Evolutionary conservation across 1,140 invertebrate genomes (phyloP).

Genomic region (Aphidius ervi): DNA sequence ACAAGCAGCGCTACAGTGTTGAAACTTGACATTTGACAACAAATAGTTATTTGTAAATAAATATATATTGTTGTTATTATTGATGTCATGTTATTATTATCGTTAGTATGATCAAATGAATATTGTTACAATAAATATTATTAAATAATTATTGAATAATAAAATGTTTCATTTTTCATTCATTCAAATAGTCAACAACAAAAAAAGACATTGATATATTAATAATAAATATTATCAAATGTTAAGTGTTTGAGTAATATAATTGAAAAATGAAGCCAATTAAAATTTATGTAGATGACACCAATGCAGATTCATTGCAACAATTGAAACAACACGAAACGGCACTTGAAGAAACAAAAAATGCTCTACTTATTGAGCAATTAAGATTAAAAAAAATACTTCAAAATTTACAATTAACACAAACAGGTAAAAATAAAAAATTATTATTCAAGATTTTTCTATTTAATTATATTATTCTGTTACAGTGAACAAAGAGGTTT

Average conservation of each 20-base stretch:
- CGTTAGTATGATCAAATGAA: too few species aligned
- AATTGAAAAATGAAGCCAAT: constrained; percentile 57
- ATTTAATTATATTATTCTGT: constrained; percentile 7
- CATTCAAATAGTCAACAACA: constrained; percentile 58
- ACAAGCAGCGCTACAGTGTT: too few species aligned
- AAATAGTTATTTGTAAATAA: too few species aligned
- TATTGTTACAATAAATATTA: too few species aligned
- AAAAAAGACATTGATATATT: constrained; percentile 53
- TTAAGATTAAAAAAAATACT: constrained; percentile 57
- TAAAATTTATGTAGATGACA: constrained; percentile 57
- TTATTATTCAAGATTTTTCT: neutral
- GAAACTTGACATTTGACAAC: too few species aligned
- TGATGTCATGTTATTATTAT: too few species aligned
- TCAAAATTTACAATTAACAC: constrained; percentile 41
- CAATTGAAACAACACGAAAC: constrained; percentile 64
- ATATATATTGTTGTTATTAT: too few species aligned
- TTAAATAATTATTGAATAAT: constrained; percentile 4
- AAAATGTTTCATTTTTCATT: constrained; percentile 13
- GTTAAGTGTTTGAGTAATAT: too few species aligned
- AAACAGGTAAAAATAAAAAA: constrained; percentile 35
- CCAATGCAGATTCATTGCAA: constrained; percentile 57
- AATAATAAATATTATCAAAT: too few species aligned
- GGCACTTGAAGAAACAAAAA: constrained; percentile 61
- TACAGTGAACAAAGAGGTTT: constrained; percentile 40
- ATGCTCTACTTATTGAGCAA: constrained; percentile 62